Evolutionary conservation across 2,797 vertebrate genomes (phyloP).

Genomic region (Spinibarbus caldwelli): DNA sequence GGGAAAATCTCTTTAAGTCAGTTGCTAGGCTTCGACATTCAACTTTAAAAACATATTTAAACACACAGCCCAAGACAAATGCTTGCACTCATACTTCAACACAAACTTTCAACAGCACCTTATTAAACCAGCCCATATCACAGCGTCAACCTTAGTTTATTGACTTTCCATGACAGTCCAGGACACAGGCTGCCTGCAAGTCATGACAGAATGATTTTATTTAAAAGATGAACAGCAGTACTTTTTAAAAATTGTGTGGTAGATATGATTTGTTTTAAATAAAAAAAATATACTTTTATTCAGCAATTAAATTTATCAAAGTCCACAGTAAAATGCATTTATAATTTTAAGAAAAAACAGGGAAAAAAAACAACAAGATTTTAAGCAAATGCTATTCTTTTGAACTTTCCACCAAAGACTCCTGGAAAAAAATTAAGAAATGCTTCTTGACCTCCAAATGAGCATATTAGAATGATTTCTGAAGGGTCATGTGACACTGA

Average conservation of each 20-base stretch:
- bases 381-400: too few relatives aligned
- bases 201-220: background rate
- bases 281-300: background rate
- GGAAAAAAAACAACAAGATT: too few relatives aligned
- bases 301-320: background rate
- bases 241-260: background rate
- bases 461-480: background rate
- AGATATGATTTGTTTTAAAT: background rate
- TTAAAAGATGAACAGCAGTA: background rate
- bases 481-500: background rate
- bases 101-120: background rate
- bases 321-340: too few relatives aligned
- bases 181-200: background rate
- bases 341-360: too few relatives aligned
- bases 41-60: slow-evolving; percentile 26
- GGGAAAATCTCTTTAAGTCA: slow-evolving; percentile 69
- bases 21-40: slow-evolving; percentile 71
- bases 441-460: background rate
- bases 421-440: too few relatives aligned
- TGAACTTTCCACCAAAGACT: too few relatives aligned
- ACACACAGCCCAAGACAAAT: slow-evolving; percentile 25
- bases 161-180: background rate
- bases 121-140: background rate
- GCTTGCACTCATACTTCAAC: slow-evolving; percentile 7
- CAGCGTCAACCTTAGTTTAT: too few relatives aligned